Evolutionary conservation across 2,888 invertebrate genomes (phyloP), one percentile per base, ranked within the genome.

Genomic region (Cantharis rufa): DNA sequence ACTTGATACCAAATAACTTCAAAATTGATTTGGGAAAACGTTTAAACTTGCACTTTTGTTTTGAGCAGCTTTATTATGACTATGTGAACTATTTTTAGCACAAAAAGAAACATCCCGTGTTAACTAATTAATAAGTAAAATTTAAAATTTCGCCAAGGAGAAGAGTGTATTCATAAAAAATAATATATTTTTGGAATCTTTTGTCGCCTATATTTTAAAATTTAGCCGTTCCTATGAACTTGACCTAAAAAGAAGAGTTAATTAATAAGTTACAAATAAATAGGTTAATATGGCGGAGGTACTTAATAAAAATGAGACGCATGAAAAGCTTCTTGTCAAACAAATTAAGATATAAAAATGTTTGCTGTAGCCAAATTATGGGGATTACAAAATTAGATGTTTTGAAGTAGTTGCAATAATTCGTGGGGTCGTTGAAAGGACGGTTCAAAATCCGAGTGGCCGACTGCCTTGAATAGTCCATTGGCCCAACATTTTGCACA

Each of bases 401-500:
- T 78, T 78, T 76, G 48, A 71, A 69, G 75, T 69, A 69, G 69
- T 66, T 74, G 71, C 74, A 69, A 75, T 71, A 73, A 77, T 79
- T 79, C 64, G 72, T 69, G 70, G 72, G 76, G 74, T 75, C 70
- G 75, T 63, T 66, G 64, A 69, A 71, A 72, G 73, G 76, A 78
- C 76, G 75, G 77, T 74, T 76, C 78, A 70, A 76, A 81, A 84
- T 79, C 86, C 84, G 84, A 86, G 85, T 86, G 86, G 83, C 86
- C 86, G 86, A 85, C 85, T 86, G 86, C 86, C 86, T 86, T 86
- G 86, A 86, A 86, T 85, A 86, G 86, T 86, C 84, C 87, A 86
- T 87, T 87, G 87, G 86, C 87, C 86, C 85, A 86, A 84, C 83
- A 85, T 86, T 86, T 87, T 86, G 86, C 86, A 86, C 86, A 86